phyloP scores from a whole-genome alignment of 2,888 invertebrate genomes.

The Limulus polyphemus region DNA sequence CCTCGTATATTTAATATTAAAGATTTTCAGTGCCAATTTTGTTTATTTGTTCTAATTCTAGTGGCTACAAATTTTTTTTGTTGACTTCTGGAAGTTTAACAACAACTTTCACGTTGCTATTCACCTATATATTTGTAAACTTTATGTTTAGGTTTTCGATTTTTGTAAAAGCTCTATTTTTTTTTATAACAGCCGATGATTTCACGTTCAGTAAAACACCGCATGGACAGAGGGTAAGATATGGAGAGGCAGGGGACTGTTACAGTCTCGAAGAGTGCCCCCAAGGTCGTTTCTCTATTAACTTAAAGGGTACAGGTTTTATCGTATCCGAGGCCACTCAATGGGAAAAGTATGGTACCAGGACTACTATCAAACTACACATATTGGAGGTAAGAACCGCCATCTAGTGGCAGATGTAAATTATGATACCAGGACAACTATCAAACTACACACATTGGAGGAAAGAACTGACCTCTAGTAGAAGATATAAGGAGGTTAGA shows the following conservation, averaged over 20 bases:
- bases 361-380: slow-evolving; percentile 29
- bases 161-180: slow-evolving; percentile 2
- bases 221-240: slow-evolving; percentile 49
- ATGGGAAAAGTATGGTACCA: slow-evolving; percentile 44
- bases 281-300: slow-evolving; percentile 58
- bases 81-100: too few species aligned
- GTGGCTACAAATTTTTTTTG: too few species aligned
- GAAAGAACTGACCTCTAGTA: background rate
- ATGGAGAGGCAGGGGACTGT: slow-evolving; percentile 71
- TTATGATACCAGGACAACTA: slow-evolving; percentile 35
- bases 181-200: slow-evolving; percentile 49
- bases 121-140: too few species aligned
- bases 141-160: background rate
- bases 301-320: slow-evolving; percentile 52
- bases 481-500: too few species aligned
- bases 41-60: too few species aligned
- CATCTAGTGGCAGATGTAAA: slow-evolving; percentile 26
- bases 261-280: slow-evolving; percentile 60
- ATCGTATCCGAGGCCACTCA: slow-evolving; percentile 45
- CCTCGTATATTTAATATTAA: too few species aligned
- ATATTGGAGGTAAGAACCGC: slow-evolving; percentile 9
- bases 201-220: slow-evolving; percentile 53
- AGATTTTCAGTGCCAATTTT: too few species aligned
- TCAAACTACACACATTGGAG: too few species aligned
- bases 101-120: too few species aligned